Percentiles rank a stretch among this genome's conserved stretches.
Evolutionary conservation across 2,888 invertebrate genomes (phyloP).

Genomic region (Euclidia mi): DNA sequence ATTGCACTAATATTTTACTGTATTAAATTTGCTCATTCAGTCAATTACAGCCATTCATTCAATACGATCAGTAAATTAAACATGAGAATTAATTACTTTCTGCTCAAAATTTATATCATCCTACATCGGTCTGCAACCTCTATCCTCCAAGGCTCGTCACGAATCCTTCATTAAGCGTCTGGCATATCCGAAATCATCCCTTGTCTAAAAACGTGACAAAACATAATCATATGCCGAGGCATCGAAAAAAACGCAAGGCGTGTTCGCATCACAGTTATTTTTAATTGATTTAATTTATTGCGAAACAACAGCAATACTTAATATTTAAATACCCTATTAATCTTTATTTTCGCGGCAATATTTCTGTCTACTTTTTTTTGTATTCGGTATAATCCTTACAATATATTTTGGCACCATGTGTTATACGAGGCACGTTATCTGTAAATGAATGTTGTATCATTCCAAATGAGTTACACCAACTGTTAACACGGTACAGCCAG

Average conservation of each 20-base stretch:
- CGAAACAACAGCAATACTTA: constrained; percentile 19
- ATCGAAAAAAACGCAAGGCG: constrained; percentile 1
- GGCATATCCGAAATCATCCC: background rate
- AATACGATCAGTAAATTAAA: no score
- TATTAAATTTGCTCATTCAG: no score
- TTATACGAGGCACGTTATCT: constrained; percentile 40
- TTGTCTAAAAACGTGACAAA: constrained; percentile 13
- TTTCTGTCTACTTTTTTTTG: constrained; percentile 27
- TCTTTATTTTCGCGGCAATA: constrained; percentile 39
- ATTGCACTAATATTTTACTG: no score
- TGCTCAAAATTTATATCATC: no score
- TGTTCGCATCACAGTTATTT: constrained; percentile 12
- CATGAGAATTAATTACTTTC: no score
- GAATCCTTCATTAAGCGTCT: background rate
- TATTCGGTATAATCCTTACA: constrained; percentile 32
- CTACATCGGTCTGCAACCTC: no score
- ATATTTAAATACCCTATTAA: constrained; percentile 24
- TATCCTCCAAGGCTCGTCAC: no score
- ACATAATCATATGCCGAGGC: constrained; percentile 7
- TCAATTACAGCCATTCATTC: no score
- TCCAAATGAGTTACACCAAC: constrained; percentile 66
- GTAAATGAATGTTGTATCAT: constrained; percentile 62
- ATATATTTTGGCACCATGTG: constrained; percentile 42
- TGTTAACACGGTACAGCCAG: constrained; percentile 62
- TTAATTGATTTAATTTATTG: constrained; percentile 18